Percentiles rank a stretch among this genome's conserved stretches.
These are phyloP conservation scores for Crocidura indochinensis DNA, from an alignment of 2,797 vertebrate genomes.

Conservation along the genomic window DNA sequence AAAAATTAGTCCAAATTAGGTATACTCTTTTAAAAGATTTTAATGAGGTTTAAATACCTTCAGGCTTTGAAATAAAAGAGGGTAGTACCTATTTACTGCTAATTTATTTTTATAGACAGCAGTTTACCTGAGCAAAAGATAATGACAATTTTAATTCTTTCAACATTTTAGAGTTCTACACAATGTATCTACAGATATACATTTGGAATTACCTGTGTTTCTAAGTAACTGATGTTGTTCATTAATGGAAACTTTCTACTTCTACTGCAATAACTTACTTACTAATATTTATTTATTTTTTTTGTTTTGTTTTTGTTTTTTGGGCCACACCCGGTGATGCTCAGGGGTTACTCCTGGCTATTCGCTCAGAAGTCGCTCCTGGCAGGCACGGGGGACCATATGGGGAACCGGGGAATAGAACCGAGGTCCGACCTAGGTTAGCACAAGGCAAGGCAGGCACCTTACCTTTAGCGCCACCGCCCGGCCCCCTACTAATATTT, in stretches of 20 bases:
- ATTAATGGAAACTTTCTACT: slow-evolving; percentile 2
- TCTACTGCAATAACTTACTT: slow-evolving; percentile 12
- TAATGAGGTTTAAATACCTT: neutral
- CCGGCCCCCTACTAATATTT: no score
- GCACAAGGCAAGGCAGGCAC: no score
- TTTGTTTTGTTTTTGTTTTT: no score
- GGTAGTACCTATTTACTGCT: no score
- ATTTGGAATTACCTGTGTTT: neutral
- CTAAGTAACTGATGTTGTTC: neutral
- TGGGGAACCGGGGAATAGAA: no score
- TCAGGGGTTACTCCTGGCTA: no score
- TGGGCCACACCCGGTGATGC: no score
- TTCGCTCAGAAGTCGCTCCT: no score
- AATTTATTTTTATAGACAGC: slow-evolving; percentile 12
- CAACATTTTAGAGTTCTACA: neutral
- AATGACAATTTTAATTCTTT: neutral
- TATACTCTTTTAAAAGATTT: slow-evolving; percentile 4
- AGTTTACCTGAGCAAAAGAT: neutral
- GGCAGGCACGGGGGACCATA: no score
- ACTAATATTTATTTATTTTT: no score
- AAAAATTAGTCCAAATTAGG: neutral
- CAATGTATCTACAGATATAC: neutral
- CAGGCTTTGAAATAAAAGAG: neutral
- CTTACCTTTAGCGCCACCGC: no score
- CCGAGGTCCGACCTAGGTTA: no score